A percentile compares a stretch with the other conserved stretches of the same genome.
phyloP scores from a whole-genome alignment of 92 coral and sea anemone genomes.

The Galaxea fascicularis region DNA sequence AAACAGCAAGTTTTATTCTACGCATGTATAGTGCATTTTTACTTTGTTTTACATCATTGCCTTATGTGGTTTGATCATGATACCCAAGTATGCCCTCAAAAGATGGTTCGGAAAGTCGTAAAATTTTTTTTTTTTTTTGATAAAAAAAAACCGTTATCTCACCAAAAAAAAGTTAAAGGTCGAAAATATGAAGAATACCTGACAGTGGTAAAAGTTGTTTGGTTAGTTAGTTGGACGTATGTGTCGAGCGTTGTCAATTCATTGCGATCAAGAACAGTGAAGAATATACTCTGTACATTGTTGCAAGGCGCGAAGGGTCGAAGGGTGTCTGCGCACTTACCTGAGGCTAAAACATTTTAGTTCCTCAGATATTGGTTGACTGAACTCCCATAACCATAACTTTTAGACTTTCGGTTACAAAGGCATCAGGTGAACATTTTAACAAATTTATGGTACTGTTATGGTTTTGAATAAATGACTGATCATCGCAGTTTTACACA shows the following conservation, averaged over 20 bases:
- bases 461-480: slow-evolving; percentile 7
- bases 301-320: neutral
- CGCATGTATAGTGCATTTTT: neutral
- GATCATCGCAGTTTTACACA: neutral
- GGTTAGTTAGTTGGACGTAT: neutral
- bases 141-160: neutral
- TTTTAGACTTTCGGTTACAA: neutral
- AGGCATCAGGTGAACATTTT: neutral
- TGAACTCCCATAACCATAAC: neutral
- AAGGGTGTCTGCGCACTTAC: neutral
- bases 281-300: neutral
- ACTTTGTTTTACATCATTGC: neutral
- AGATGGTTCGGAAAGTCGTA: slow-evolving; percentile 14
- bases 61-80: slow-evolving; percentile 18
- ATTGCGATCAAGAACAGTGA: neutral
- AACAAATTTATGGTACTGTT: slow-evolving; percentile 1
- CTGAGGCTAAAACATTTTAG: neutral
- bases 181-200: neutral
- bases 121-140: no score
- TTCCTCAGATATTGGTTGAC: neutral
- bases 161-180: neutral
- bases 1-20: neutral
- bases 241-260: neutral
- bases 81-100: slow-evolving; percentile 16
- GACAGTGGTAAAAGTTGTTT: neutral